Base-by-base conservation (phyloP, 2,113 vertebrate genomes). In the Lagopus muta region DNA sequence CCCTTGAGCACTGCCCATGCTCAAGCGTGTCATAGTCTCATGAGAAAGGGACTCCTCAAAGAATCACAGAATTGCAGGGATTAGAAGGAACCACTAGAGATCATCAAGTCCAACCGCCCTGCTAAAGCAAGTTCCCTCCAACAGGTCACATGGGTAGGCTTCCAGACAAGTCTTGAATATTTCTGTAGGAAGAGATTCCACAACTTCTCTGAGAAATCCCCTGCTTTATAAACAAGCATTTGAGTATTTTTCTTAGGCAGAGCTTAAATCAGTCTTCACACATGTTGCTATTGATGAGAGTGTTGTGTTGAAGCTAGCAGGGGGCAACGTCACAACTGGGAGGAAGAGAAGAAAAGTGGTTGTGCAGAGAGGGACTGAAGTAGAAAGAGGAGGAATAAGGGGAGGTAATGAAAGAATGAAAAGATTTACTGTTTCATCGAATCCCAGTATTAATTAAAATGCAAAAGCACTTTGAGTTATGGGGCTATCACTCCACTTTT, bases 371-470 rank as follows among this genome's bases (percentile, higher is more conserved):
- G 7, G 0, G 10, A 25, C 4, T 52, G 34, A 88, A 88, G 43
- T 16, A 86, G 54, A 83, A 93, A 86, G 13, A 72, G 27, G 12
- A 88, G 2, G 38, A 24, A 34, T 79, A 90, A 76, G 28, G 13
- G 8, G 6, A 45, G 1, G 1, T 7, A 28, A 15, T 27, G 42
- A 65, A 79, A 78, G 67, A 72, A 21, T 45, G 18, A 91, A 42
- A 92, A 89, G 50, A 92, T 94, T 89, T 82, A 74, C 17, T 66
- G 32, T 64, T 85, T 66, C 30, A 22, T 8, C 11, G 25, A 60
- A 86, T 78, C 47, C 57, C 36, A 62, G 13, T n/a, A 32, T 70
- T 86, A 90, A 91, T 94, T 93, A 82, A 94, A 82, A 84, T 52
- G 32, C 8, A 61, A 78, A 21, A 40, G 17, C 0, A 0, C 38